Evolutionary conservation across 2,888 invertebrate species (phyloP), one percentile per base, ranked within the genome.

Genomic region (Yponomeuta plumbellus): DNA sequence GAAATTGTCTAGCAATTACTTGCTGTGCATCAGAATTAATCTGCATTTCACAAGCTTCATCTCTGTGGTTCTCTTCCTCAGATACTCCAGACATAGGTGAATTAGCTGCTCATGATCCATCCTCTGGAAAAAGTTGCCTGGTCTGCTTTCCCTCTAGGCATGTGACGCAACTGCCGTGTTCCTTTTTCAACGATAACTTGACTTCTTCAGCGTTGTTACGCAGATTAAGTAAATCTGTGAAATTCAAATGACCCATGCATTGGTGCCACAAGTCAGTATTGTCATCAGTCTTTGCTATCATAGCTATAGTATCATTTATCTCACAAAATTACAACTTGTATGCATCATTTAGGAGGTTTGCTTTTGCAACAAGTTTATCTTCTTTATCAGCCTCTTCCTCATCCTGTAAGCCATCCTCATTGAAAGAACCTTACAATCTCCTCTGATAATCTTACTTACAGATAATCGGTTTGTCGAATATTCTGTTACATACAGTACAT

Each of bases 381-480:
- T 0, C 70, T 52, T 2, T n/a, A n/a, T n/a, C n/a, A n/a, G n/a
- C n/a, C n/a, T 34, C 11, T 64, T 70, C 70, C 17, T 68, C 67
- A 3, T 71, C 70, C 11, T 67, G 23, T 64, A 73, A 72, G 2
- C 71, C 69, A 20, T 11, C 34, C 1, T 66, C n/a, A 20, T 34
- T 65, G 21, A 74, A 74, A 66, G 11, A 1, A 73, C 65, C 63
- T 70, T 44, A 66, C 69, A 68, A 4, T 70, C 71, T 70, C 66
- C 71, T 20, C 70, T 69, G 8, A 59, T 68, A 20, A 74, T 21
- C n/a, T 71, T 69, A 64, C 71, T 71, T 5, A 75, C 72, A 1
- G 73, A 74, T 52, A 73, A 34, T 23, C 74, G 13, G 64, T 74
- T 74, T 1, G 68, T 62, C n/a, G n/a, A n/a, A n/a, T n/a, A n/a